Base-by-base conservation (phyloP, 2,888 invertebrate genomes). In the Catocala nupta region DNA sequence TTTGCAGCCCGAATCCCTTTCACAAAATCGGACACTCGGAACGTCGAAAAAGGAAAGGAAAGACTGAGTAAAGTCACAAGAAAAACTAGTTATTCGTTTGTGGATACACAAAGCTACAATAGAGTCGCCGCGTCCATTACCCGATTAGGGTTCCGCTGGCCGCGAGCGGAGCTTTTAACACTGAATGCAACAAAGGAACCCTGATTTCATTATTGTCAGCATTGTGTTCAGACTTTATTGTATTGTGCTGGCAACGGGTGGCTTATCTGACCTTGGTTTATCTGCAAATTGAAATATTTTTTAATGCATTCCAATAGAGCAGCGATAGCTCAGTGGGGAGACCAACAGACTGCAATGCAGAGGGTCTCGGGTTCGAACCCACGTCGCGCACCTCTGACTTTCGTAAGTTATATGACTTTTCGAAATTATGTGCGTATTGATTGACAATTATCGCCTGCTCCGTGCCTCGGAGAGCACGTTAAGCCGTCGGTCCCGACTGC, bases 121-220 rank as follows among this genome's bases (percentile, higher is more conserved):
- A 60, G 61, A 54, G 47, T 53, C 47, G 53, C 56, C 45, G 67
- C 65, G 65, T 77, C 81, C 81, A 81, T 81, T 81, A 79, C 71
- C 43, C 69, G 80, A 77, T 77, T 78, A 78, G 62, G 71, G 75
- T 66, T 63, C 68, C 71, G 63, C 60, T 57, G 55, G 70, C 54
- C 59, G 63, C 68, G 53, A 73, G 68, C 59, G 52, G 55, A 44
- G 71, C 77, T 75, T 80, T 78, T 73, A 73, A 70, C 78, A 77
- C 77, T 71, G 69, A 68, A 70, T 64, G 61, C 68, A 62, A 78
- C 79, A 79, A 80, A 79, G 70, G 70, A 75, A 64, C 63, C 51
- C 57, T 78, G 75, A 79, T 76, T 80, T 77, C 63, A 74, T 81
- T 81, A 82, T 68, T 75, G 71, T 68, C 63, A 64, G 70, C 69